Evolutionary conservation across 2,113 vertebrate species (phyloP).

Genomic region (Phoenicopterus ruber): DNA sequence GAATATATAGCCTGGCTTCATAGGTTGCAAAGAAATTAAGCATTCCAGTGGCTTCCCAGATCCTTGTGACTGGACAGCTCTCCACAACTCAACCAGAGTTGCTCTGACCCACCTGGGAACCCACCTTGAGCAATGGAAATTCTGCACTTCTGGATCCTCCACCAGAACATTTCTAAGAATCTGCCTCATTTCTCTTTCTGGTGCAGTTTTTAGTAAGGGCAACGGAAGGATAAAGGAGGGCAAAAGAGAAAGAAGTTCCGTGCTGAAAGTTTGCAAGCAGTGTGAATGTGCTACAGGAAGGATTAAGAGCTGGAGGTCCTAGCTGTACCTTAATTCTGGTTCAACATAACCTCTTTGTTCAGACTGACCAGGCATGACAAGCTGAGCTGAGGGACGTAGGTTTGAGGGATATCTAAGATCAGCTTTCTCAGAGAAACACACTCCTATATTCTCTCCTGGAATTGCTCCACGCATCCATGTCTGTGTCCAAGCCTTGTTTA

Average conservation of each 20-base stretch:
- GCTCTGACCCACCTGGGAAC: not conserved
- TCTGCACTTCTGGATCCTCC: not conserved
- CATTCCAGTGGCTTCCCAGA: not conserved
- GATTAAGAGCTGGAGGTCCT: not conserved
- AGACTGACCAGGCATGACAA: not conserved
- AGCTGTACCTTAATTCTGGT: not conserved
- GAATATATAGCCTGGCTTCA: not conserved
- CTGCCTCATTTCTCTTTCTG: not conserved
- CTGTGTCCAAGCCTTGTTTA: not conserved
- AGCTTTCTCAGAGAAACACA: not conserved
- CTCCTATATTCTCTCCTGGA: not conserved
- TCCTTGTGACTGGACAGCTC: too few species aligned
- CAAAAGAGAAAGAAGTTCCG: not conserved
- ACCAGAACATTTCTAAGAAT: not conserved
- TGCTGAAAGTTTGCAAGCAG: not conserved
- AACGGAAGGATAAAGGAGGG: not conserved
- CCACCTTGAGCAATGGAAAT: rapidly evolving
- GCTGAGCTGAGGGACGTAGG: not conserved
- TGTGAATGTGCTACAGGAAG: rapidly evolving
- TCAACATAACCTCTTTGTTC: not conserved
- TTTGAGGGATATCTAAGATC: not conserved
- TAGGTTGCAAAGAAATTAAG: not conserved
- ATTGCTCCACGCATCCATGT: rapidly evolving
- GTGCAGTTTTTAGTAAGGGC: not conserved
- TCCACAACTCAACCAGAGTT: not conserved